Evolutionary conservation across 1,140 invertebrate genomes (phyloP).

Genomic region (Aethina tumida): DNA sequence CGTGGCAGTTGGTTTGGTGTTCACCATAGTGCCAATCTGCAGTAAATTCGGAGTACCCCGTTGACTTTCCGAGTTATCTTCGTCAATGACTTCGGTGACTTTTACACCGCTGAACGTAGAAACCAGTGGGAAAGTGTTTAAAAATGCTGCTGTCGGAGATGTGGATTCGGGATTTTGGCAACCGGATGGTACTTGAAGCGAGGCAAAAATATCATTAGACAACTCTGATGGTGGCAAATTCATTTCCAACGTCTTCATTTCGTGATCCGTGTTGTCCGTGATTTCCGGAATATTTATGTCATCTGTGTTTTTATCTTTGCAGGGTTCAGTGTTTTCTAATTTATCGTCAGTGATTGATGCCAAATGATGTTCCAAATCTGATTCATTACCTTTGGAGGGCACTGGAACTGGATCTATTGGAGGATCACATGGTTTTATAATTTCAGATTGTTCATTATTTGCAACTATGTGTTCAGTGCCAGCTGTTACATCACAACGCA

Average conservation of each 20-base stretch:
- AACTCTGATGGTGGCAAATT: conserved; percentile 49
- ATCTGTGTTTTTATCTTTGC: too few species aligned
- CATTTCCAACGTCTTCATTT: conserved; percentile 20
- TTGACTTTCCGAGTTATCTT: conserved; percentile 45
- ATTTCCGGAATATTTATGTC: background rate
- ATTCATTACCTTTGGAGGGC: too few species aligned
- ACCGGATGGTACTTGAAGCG: conserved; percentile 49
- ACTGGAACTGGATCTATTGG: too few species aligned
- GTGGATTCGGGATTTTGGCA: conserved; percentile 55
- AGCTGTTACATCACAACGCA: too few species aligned
- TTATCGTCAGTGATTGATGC: too few species aligned
- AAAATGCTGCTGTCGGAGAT: conserved; percentile 66
- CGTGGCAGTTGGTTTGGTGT: conserved; percentile 35
- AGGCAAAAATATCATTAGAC: conserved; percentile 63
- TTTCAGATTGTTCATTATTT: too few species aligned
- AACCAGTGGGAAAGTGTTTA: conserved; percentile 65
- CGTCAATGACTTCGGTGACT: conserved; percentile 47
- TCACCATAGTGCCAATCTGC: conserved; percentile 50
- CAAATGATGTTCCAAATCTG: too few species aligned
- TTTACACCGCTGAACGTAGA: conserved; percentile 43
- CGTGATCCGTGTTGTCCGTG: conserved; percentile 6
- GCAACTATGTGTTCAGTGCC: too few species aligned
- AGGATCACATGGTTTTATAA: too few species aligned
- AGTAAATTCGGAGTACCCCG: conserved; percentile 45
- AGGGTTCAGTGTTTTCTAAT: too few species aligned